phyloP scores from a whole-genome alignment of 2,888 invertebrate species.

The Cryptocheilus praepositus region DNA sequence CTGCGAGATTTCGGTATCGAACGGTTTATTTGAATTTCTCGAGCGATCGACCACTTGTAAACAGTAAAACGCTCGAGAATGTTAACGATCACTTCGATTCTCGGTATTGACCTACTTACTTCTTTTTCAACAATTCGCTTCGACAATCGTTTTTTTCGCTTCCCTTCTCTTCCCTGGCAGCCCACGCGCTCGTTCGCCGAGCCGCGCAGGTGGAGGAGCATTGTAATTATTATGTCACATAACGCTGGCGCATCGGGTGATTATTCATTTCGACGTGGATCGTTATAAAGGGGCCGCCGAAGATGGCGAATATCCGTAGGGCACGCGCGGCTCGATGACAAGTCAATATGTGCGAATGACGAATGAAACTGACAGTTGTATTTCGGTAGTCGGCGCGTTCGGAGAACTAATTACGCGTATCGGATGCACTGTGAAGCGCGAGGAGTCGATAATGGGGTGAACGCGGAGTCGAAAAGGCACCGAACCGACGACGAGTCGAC shows the following conservation, averaged over 20 bases:
- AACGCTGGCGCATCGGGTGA: constrained; percentile 1
- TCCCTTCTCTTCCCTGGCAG: too few species aligned
- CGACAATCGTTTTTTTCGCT: neutral
- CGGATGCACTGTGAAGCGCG: constrained; percentile 4
- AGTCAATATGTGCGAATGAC: constrained; percentile 24
- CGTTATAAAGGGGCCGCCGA: constrained; percentile 26
- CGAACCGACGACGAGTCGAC: neutral
- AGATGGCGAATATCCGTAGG: constrained; percentile 1
- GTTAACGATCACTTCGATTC: constrained; percentile 49
- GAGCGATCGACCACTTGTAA: constrained; percentile 46
- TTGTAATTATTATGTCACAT: constrained; percentile 20
- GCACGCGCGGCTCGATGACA: constrained; percentile 10
- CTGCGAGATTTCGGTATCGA: constrained; percentile 17
- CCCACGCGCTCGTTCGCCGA: too few species aligned
- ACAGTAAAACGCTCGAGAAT: constrained; percentile 37
- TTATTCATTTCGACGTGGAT: constrained; percentile 1
- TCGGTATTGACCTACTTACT: constrained; percentile 43
- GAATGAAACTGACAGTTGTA: constrained; percentile 26
- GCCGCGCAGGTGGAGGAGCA: constrained; percentile 9
- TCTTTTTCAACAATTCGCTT: constrained; percentile 23
- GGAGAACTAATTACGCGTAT: constrained; percentile 40
- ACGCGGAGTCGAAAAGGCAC: constrained; percentile 15
- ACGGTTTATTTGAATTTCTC: constrained; percentile 51
- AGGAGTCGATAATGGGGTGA: constrained; percentile 23
- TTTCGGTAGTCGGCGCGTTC: constrained; percentile 26